Conservation (phyloP, 2,888 invertebrate species). For the Chironomus riparius region DNA sequence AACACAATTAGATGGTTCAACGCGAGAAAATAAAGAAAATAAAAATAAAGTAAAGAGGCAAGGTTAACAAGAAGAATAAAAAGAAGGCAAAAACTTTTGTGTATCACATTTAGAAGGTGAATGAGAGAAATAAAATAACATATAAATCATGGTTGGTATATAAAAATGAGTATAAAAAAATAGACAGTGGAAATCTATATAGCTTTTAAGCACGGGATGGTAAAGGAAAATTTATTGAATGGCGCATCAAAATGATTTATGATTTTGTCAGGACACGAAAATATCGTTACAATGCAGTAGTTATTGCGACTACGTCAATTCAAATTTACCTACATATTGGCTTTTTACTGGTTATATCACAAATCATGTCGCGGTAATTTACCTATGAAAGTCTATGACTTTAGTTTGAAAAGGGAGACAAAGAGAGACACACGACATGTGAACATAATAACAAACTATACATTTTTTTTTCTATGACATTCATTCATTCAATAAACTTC, state of each 20-base stretch:
- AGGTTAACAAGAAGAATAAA: background rate
- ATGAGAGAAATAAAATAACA: slow-evolving; percentile 1
- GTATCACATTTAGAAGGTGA: slow-evolving; percentile 23
- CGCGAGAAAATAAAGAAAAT: background rate
- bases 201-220: background rate
- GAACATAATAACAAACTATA: no score
- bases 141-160: slow-evolving; percentile 1
- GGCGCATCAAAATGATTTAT: background rate
- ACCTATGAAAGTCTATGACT: no score
- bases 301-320: no score
- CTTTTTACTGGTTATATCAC: no score
- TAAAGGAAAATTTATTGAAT: background rate
- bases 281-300: no score
- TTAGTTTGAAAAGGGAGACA: no score
- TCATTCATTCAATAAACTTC: background rate
- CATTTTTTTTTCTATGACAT: no score
- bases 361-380: no score
- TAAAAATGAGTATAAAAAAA: background rate
- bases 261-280: background rate
- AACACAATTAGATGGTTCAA: slow-evolving; percentile 6
- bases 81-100: background rate
- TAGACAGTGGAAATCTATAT: background rate
- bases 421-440: no score
- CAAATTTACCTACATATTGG: no score
- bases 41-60: no score